Evolutionary conservation across 1,140 invertebrate genomes (phyloP).

Genomic region (Lasaia peninsularis): DNA sequence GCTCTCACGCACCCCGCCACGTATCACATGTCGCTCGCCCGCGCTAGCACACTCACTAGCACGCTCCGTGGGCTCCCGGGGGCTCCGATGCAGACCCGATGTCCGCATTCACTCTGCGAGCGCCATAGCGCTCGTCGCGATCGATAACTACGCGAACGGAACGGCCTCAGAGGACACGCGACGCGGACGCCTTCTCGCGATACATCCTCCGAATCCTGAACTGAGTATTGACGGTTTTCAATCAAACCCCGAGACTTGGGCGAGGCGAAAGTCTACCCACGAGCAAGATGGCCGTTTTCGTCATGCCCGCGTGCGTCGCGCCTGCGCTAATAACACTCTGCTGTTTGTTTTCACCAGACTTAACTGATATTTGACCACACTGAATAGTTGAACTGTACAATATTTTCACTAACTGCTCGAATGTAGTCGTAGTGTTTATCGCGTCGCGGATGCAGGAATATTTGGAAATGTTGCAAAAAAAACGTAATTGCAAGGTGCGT

Average conservation of each 20-base stretch:
- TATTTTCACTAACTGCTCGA: conserved; percentile 14
- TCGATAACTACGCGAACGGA: conserved; percentile 70
- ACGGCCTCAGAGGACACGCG: conserved; percentile 65
- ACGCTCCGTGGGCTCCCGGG: conserved; percentile 39
- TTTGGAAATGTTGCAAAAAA: conserved; percentile 30
- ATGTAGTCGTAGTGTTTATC: conserved; percentile 17
- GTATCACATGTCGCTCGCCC: conserved; percentile 62
- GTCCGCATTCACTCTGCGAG: conserved; percentile 69
- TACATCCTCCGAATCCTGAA: conserved; percentile 39
- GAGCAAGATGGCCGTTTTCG: conserved; percentile 69
- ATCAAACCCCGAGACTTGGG: conserved; percentile 51
- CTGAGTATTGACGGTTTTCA: conserved; percentile 26
- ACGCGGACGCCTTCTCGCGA: conserved; percentile 40
- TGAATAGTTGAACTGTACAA: not conserved
- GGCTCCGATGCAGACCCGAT: conserved; percentile 56
- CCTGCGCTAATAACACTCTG: conserved; percentile 62
- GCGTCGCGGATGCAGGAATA: conserved; percentile 33
- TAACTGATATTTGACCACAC: conserved; percentile 14
- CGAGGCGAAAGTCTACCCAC: conserved; percentile 71
- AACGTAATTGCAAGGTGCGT: conserved; percentile 40
- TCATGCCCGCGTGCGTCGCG: conserved; percentile 64
- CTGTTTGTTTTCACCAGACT: conserved; percentile 69
- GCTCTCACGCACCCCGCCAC: conserved; percentile 43
- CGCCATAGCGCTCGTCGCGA: conserved; percentile 63
- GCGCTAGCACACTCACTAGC: conserved; percentile 52